Percentiles rank a stretch among this genome's conserved stretches.
These are phyloP conservation scores for Lophius piscatorius DNA, from an alignment of 2,113 vertebrate genomes.

Conservation along the genomic window DNA sequence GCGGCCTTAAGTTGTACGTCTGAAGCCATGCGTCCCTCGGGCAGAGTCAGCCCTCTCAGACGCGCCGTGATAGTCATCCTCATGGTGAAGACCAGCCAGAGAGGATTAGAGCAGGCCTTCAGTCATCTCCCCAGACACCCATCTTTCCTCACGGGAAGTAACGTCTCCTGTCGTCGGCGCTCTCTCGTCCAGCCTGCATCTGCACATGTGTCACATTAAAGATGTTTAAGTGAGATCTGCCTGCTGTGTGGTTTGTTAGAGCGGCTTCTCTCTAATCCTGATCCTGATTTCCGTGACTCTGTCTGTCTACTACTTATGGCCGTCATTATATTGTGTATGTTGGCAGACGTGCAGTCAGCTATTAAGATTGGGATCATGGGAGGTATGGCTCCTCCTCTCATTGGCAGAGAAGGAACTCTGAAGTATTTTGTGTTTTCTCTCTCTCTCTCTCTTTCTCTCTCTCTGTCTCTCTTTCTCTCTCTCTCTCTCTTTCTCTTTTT, in stretches of 20 bases:
- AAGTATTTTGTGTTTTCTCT: too few species aligned
- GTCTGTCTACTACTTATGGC: conserved; percentile 43
- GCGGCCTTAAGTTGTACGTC: conserved; percentile 16
- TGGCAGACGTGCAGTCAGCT: conserved; percentile 48
- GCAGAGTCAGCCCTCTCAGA: conserved; percentile 58
- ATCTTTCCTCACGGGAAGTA: conserved; percentile 56
- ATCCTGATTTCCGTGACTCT: conserved; percentile 43
- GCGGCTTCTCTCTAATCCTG: conserved; percentile 33
- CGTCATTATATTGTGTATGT: conserved; percentile 57
- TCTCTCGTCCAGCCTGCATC: conserved; percentile 8
- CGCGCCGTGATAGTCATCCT: conserved; percentile 44
- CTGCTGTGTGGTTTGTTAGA: conserved; percentile 45
- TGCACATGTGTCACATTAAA: conserved; percentile 37
- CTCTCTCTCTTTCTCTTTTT: too few species aligned
- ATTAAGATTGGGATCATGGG: conserved; percentile 67
- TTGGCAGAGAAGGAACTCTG: too few species aligned
- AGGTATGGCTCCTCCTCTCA: too few species aligned
- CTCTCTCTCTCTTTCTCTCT: too few species aligned
- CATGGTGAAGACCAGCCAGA: conserved; percentile 36
- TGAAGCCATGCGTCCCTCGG: conserved; percentile 20
- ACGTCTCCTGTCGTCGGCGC: conserved; percentile 13
- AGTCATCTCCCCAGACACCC: conserved; percentile 39
- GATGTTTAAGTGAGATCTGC: conserved; percentile 36
- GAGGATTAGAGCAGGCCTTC: conserved; percentile 53
- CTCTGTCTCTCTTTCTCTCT: too few species aligned